Base-by-base conservation (phyloP, 1,140 invertebrate species). In the Asobara japonica region DNA sequence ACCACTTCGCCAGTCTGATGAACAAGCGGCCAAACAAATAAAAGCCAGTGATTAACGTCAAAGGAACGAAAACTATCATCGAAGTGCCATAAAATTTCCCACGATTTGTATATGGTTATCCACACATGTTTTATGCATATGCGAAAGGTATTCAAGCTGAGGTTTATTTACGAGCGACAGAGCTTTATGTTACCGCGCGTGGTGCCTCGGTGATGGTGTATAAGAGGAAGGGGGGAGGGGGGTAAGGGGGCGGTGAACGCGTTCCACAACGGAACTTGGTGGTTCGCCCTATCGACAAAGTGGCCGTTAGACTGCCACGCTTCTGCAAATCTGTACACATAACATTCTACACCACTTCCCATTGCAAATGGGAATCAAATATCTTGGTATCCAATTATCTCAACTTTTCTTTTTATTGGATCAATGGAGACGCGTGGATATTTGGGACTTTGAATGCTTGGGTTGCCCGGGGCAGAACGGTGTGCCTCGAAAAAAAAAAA, bases 201-300 rank as follows among this genome's bases (percentile, higher is more conserved):
- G 41, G 41, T 45, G 41, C 41, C n/a, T 45, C n/a, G 41, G n/a
- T 45, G 41, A 45, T 38, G 10, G 36, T 38, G 36, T 38, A 38
- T 38, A 38, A 38, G 36, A 8, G 36, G 36, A 8, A 45, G 41
- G 41, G 13, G n/a, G n/a, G n/a, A 16, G 41, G 41, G 11, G n/a
- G 41, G 41, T 45, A 16, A 45, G n/a, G 41, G 41, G 41, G 11
- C 18, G 41, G 41, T 45, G 41, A 45, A 45, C 27, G 27, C 22
- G 51, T 27, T 60, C 27, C 27, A 27, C 51, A 60, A 60, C 51
- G 51, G 51, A 60, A 60, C 51, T 60, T 29, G 51, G 51, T 60
- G 51, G 51, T 60, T 60, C 51, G 27, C 27, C 27, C 51, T 60
- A 60, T 60, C 51, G 51, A 60, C 51, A 60, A 60, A 60, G 51